Percentiles rank a stretch among this genome's conserved stretches.
Evolutionary conservation across 1,140 invertebrate species (phyloP).

Genomic region (Drosophila micromelanica): DNA sequence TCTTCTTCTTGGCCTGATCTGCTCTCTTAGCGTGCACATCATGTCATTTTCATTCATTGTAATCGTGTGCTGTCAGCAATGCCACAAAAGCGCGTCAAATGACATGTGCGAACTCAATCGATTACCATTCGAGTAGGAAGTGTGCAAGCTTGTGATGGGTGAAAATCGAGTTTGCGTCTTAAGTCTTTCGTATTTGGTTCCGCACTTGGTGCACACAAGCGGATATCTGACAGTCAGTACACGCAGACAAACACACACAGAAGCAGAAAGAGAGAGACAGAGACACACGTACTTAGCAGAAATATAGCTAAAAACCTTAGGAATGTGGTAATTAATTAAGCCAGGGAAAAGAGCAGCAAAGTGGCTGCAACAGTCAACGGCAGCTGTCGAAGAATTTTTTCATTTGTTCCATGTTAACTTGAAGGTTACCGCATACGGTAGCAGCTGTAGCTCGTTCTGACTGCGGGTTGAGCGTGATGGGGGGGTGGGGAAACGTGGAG

Average conservation of each 20-base stretch:
- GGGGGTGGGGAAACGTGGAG: conserved; percentile 1
- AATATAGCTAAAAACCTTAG: conserved; percentile 40
- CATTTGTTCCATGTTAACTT: conserved; percentile 75
- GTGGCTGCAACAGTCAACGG: conserved; percentile 52
- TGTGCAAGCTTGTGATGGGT: conserved; percentile 57
- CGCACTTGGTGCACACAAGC: conserved; percentile 37
- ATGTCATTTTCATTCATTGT: conserved; percentile 76
- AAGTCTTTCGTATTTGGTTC: conserved; percentile 71
- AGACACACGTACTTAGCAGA: conserved; percentile 13
- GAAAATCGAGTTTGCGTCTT: conserved; percentile 69
- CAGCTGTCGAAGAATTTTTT: conserved; percentile 77
- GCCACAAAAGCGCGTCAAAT: conserved; percentile 78
- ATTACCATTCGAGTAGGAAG: conserved; percentile 68
- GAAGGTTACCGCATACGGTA: conserved; percentile 62
- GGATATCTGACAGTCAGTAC: conserved; percentile 45
- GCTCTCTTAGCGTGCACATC: conserved; percentile 64
- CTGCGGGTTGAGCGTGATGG: conserved; percentile 38
- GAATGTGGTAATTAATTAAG: conserved; percentile 81
- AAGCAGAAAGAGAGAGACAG: not conserved
- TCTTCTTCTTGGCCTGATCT: conserved; percentile 18
- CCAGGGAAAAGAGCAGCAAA: conserved; percentile 51
- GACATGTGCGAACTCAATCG: conserved; percentile 82
- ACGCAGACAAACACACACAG: conserved; percentile 15
- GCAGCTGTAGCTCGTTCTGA: conserved; percentile 22
- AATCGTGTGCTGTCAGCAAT: conserved; percentile 77